These are phyloP conservation scores for Thalpophila matura DNA, from an alignment of 2,888 invertebrate species.

Conservation along the genomic window DNA sequence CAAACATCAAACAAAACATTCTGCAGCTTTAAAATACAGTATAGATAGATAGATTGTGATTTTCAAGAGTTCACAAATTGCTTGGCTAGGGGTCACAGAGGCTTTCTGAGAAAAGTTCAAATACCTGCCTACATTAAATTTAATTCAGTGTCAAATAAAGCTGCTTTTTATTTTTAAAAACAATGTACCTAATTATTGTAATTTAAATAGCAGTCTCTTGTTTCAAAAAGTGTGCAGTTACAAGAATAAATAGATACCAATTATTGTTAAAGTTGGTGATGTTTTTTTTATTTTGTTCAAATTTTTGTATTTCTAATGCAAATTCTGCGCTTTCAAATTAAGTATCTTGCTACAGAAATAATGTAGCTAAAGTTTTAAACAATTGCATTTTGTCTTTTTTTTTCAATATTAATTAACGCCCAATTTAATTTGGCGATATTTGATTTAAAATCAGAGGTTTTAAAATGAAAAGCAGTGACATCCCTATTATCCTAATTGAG, in stretches of 20 bases:
- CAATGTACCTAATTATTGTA: not conserved
- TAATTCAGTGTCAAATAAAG: conserved; percentile 12
- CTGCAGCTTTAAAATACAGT: too few species aligned
- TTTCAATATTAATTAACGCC: too few species aligned
- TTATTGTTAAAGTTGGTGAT: not conserved
- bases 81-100: conserved; percentile 1
- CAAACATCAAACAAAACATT: too few species aligned
- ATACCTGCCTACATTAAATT: conserved; percentile 15
- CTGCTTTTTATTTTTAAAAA: conserved; percentile 3
- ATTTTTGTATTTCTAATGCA: too few species aligned
- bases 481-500: too few species aligned
- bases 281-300: not conserved
- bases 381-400: too few species aligned
- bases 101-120: conserved; percentile 30
- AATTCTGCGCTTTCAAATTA: not conserved
- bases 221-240: conserved; percentile 5
- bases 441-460: too few species aligned
- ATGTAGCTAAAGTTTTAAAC: too few species aligned
- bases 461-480: too few species aligned
- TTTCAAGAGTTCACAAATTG: conserved; percentile 16
- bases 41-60: conserved; percentile 12
- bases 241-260: not conserved
- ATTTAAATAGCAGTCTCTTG: not conserved
- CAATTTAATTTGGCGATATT: too few species aligned
- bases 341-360: not conserved